A percentile compares a stretch with the other conserved stretches of the same genome.
Evolutionary conservation across 2,888 invertebrate species (phyloP).

Genomic region (Caenorhabditis uteleia): DNA sequence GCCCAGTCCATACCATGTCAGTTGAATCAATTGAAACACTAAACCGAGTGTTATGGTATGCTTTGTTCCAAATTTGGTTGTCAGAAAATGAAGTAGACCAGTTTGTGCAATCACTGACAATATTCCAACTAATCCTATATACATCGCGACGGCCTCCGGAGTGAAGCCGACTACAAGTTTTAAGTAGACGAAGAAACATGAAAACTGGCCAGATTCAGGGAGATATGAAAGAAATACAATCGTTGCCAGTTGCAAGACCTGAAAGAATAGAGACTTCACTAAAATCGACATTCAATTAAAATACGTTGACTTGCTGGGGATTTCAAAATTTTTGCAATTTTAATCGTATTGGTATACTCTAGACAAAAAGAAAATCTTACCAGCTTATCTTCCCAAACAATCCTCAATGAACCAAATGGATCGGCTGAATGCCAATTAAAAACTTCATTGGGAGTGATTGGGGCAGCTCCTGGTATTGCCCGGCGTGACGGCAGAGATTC

Average conservation of each 20-base stretch:
- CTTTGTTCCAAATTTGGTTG: conserved; percentile 81
- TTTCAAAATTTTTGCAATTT: no score
- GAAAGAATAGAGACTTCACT: conserved; percentile 39
- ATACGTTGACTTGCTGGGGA: not conserved
- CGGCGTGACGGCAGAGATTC: conserved; percentile 96
- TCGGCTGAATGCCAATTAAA: conserved; percentile 95
- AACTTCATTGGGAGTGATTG: conserved; percentile 34
- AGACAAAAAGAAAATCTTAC: conserved; percentile 20
- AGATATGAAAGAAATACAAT: conserved; percentile 96
- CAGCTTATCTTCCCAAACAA: conserved; percentile 56
- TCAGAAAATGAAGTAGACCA: conserved; percentile 37
- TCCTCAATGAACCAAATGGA: conserved; percentile 78
- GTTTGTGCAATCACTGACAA: conserved; percentile 89
- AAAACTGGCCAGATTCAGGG: conserved; percentile 96
- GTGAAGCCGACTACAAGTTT: conserved; percentile 95
- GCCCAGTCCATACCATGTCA: conserved; percentile 78
- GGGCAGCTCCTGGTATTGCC: not conserved
- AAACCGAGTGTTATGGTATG: conserved; percentile 96
- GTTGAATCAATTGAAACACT: conserved; percentile 92
- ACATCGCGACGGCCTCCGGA: conserved; percentile 91
- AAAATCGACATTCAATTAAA: conserved; percentile 1
- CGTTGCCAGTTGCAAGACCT: conserved; percentile 92
- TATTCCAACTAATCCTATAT: conserved; percentile 94
- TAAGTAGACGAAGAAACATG: conserved; percentile 98
- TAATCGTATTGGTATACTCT: not conserved